Base-by-base conservation (phyloP, 2,113 vertebrate genomes). In the Phalacrocorax aristotelis region DNA sequence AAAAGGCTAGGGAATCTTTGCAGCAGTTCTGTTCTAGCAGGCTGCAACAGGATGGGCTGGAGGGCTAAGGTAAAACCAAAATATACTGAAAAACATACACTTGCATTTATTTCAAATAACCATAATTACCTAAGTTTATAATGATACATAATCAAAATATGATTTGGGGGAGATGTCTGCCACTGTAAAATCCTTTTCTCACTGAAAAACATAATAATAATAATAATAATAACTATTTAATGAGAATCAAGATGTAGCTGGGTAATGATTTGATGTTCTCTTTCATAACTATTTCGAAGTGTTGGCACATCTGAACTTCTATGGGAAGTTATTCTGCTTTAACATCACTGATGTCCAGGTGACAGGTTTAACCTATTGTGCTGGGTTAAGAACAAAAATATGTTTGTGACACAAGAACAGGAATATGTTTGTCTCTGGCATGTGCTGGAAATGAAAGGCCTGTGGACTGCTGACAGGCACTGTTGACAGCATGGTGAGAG, bases 71-170 rank as follows among this genome's bases (percentile, higher is more conserved):
- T 85, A 49, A 86, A 93, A 77, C 5, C 26, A 69, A 83, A 92
- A 86, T 21, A 76, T 61, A 76, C 66, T 93, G 90, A 76, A 90
- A 94, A 93, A 87, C 77, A 91, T 18, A 52, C 61, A 79, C 36
- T 90, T 85, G 49, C 5, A 23, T 76, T 87, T 17, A 58, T 70
- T 91, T 83, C 46, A 89, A 92, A 89, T 78, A 93, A 84, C 57
- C 16, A n/a, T 85, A 93, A 94, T 88, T 93, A 83, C 16, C 29
- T 70, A 80, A 49, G 32, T 77, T 95, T 77, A 49, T 95, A 85
- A 97, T 85, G 61, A 69, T 46, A 66, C 74, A 36, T 69, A 96
- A 96, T 96, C 96, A 96, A 93, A 95, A 92, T 80, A 90, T 48
- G 54, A 90, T 93, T 93, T 90, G 25, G 27, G 30, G 80, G 46